Percentiles rank a stretch among this genome's conserved stretches.
These are phyloP conservation scores for Flexamia atlantica DNA, from an alignment of 2,888 invertebrate genomes.

Conservation along the genomic window DNA sequence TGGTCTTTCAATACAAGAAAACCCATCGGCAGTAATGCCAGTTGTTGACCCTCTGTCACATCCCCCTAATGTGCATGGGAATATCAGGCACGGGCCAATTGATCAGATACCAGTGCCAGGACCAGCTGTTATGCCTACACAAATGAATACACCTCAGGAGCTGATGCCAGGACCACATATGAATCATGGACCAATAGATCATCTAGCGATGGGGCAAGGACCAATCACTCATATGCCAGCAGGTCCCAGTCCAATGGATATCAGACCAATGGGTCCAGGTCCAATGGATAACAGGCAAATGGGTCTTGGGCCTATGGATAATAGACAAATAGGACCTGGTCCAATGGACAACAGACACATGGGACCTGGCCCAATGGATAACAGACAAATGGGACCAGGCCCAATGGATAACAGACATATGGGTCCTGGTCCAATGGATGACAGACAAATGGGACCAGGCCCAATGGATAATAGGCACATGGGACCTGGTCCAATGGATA, in stretches of 20 bases:
- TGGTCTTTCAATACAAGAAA: neutral
- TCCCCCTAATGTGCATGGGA: neutral
- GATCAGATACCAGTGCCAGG: neutral
- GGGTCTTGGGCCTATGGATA: neutral
- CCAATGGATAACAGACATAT: conserved; percentile 14
- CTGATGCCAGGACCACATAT: neutral
- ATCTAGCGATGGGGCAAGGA: neutral
- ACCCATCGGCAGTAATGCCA: neutral
- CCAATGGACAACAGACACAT: conserved; percentile 11
- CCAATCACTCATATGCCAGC: neutral
- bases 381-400: conserved; percentile 13
- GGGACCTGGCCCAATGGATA: conserved; percentile 36
- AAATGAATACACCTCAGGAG: neutral
- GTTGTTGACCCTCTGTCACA: neutral
- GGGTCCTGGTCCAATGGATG: conserved; percentile 29
- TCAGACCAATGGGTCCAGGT: neutral
- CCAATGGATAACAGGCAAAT: conserved; percentile 11
- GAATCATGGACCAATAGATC: neutral
- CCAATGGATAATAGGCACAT: conserved; percentile 14
- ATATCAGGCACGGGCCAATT: neutral
- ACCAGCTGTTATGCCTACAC: neutral
- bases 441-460: conserved; percentile 8
- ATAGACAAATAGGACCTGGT: conserved; percentile 9
- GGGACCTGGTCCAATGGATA: conserved; percentile 40
- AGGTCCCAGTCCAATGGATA: conserved; percentile 7